Conservation (phyloP, 2,797 vertebrate genomes). For the Champsocephalus esox region DNA sequence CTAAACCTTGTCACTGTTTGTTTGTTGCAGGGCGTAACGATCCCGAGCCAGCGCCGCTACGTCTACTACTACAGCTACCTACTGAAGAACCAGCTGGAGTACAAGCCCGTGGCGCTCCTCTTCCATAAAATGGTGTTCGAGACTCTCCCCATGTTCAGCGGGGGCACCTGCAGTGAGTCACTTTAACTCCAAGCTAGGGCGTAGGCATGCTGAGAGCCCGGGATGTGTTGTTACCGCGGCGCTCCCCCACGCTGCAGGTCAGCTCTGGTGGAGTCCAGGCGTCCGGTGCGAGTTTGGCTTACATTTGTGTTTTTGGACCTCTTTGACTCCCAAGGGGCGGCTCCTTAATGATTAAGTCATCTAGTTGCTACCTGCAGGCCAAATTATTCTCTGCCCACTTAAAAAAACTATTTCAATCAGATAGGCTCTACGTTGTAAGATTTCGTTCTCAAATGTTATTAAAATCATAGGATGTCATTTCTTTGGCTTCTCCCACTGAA, state of each 20-base stretch:
- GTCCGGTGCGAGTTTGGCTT: slow-evolving; percentile 13
- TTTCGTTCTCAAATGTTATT: slow-evolving; percentile 21
- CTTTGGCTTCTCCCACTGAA: background rate
- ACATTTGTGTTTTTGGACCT: slow-evolving; percentile 29
- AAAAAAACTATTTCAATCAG: background rate
- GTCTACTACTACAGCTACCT: slow-evolving; percentile 99
- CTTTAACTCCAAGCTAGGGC: slow-evolving; percentile 61
- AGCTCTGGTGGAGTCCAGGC: slow-evolving; percentile 28
- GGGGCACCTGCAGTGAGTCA: slow-evolving; percentile 99
- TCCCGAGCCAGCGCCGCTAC: slow-evolving; percentile 99
- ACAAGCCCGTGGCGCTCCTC: slow-evolving; percentile 97
- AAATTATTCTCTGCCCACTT: background rate
- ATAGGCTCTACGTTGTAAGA: slow-evolving; percentile 7
- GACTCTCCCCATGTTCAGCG: slow-evolving; percentile 99
- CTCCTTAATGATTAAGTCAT: slow-evolving; percentile 31
- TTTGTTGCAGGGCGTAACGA: slow-evolving; percentile 93
- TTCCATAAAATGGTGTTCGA: slow-evolving; percentile 99
- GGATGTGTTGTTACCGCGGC: slow-evolving; percentile 52
- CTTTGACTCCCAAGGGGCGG: slow-evolving; percentile 14
- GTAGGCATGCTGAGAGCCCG: slow-evolving; percentile 65
- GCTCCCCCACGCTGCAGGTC: slow-evolving; percentile 69
- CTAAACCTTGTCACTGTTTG: slow-evolving; percentile 1
- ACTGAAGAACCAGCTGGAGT: slow-evolving; percentile 98
- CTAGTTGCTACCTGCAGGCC: slow-evolving; percentile 7
- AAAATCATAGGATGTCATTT: background rate